Conservation (phyloP, 2,113 vertebrate species). For the Ceyx margarethae region DNA sequence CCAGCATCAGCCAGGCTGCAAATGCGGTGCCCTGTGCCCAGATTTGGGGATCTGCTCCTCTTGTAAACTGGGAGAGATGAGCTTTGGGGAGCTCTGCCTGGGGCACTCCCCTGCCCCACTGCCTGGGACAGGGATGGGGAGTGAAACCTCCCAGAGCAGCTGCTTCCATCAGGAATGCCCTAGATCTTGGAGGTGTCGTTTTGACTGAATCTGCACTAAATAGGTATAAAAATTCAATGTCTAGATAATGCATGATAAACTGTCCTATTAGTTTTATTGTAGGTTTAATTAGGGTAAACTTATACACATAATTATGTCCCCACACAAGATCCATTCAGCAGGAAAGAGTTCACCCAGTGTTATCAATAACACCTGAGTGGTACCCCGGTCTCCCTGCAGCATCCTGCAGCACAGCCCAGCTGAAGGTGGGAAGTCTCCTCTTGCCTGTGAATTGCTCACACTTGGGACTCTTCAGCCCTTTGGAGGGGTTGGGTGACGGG, state of each 20-base stretch:
- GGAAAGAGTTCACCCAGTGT: not conserved
- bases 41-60: not conserved
- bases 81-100: not conserved
- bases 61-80: not conserved
- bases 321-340: not conserved
- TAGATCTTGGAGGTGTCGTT: not conserved
- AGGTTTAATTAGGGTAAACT: not conserved
- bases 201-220: not conserved
- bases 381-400: not conserved
- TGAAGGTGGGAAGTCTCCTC: not conserved
- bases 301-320: fast-evolving
- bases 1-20: not conserved
- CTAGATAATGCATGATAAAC: not conserved
- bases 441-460: fast-evolving
- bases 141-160: not conserved
- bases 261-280: not conserved
- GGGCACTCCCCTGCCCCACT: not conserved
- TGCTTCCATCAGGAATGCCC: not conserved
- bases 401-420: not conserved
- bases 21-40: not conserved
- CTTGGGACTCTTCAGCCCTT: not conserved
- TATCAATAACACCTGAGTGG: not conserved
- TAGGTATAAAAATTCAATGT: not conserved
- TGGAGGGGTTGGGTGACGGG: not conserved
- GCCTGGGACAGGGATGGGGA: not conserved